A percentile compares a stretch with the other conserved stretches of the same genome.
Conservation (phyloP, 2,888 invertebrate species). For the Alviniconcha strummeri region DNA sequence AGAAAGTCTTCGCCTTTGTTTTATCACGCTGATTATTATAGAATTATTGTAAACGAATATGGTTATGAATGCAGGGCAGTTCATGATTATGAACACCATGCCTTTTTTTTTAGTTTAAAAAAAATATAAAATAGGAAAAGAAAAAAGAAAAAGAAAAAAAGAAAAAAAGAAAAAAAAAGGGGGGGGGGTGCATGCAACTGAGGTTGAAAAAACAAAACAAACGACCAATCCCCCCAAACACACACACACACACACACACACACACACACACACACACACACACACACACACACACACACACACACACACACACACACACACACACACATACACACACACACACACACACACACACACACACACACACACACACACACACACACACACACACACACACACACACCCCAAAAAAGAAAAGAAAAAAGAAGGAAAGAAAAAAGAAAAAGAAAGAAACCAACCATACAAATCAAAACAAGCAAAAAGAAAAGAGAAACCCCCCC, state of each 20-base stretch:
- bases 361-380: neutral
- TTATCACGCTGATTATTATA: too few species aligned
- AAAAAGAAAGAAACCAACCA: slow-evolving; percentile 14
- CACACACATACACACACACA: neutral
- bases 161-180: too few species aligned
- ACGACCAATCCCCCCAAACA: neutral
- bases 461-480: neutral
- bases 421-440: slow-evolving; percentile 13
- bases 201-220: too few species aligned
- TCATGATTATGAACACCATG: too few species aligned
- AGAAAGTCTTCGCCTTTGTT: too few species aligned
- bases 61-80: too few species aligned
- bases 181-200: too few species aligned
- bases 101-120: too few species aligned
- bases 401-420: neutral
- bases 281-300: neutral
- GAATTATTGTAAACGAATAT: too few species aligned
- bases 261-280: slow-evolving; percentile 12
- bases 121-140: too few species aligned
- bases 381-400: neutral
- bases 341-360: slow-evolving; percentile 8
- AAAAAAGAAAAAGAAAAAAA: too few species aligned
- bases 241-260: slow-evolving; percentile 12
- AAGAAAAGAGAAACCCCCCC: too few species aligned
- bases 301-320: slow-evolving; percentile 22